A percentile compares a stretch with the other conserved stretches of the same genome.
These are phyloP conservation scores for Limenitis arthemis DNA, from an alignment of 2,888 invertebrate genomes.

Conservation along the genomic window DNA sequence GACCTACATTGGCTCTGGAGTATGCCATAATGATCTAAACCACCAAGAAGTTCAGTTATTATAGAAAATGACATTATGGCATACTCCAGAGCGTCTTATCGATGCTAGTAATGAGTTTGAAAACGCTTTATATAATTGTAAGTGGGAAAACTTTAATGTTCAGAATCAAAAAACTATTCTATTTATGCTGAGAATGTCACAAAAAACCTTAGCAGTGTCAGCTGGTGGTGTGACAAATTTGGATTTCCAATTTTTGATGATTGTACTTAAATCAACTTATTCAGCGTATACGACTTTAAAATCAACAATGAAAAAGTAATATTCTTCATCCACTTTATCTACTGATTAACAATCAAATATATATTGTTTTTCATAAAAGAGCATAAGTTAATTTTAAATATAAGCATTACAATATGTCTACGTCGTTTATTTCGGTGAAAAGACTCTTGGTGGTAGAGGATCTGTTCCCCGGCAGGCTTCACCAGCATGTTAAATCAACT, in stretches of 20 bases:
- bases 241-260: conserved; percentile 39
- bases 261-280: conserved; percentile 39
- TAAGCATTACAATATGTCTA: too few species aligned
- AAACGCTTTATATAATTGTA: conserved; percentile 39
- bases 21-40: too few species aligned
- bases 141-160: conserved; percentile 47
- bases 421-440: too few species aligned
- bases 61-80: too few species aligned
- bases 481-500: too few species aligned
- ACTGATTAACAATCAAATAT: too few species aligned
- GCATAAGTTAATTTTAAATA: too few species aligned
- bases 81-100: too few species aligned
- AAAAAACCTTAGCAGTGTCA: conserved; percentile 42
- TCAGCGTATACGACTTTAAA: conserved; percentile 46
- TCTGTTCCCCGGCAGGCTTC: too few species aligned
- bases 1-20: conserved; percentile 36
- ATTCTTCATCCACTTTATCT: neutral
- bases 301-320: conserved; percentile 17
- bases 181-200: conserved; percentile 41
- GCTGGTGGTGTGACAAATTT: conserved; percentile 44
- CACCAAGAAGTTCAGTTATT: too few species aligned
- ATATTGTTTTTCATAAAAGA: too few species aligned
- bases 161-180: conserved; percentile 40
- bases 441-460: too few species aligned
- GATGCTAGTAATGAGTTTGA: conserved; percentile 41